phyloP scores from a whole-genome alignment of 2,797 vertebrate genomes.

The Rhinella marina region DNA sequence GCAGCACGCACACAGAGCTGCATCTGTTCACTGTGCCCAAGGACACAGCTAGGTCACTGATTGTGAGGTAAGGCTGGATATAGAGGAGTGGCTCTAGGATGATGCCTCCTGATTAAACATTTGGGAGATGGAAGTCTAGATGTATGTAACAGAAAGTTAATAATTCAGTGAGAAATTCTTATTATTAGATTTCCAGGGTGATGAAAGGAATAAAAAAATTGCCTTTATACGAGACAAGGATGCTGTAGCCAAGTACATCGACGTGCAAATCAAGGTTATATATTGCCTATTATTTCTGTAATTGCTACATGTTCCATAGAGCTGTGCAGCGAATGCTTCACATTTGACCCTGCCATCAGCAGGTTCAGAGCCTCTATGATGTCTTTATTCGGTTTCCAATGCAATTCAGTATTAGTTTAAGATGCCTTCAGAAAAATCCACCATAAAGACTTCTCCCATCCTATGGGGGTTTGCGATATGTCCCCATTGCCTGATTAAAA shows the following conservation, averaged over 20 bases:
- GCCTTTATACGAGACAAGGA: not conserved
- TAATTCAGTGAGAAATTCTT: not conserved
- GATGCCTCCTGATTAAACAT: not conserved
- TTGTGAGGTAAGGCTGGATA: conserved; percentile 24
- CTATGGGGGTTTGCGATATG: no score
- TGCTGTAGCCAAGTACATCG: not conserved
- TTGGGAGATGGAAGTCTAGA: not conserved
- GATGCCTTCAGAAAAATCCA: no score
- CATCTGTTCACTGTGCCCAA: conserved; percentile 58
- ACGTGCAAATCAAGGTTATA: not conserved
- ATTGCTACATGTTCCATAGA: not conserved
- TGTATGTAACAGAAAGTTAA: not conserved
- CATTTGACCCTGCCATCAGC: not conserved
- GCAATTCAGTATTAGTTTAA: not conserved
- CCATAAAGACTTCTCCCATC: no score
- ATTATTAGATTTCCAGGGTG: not conserved
- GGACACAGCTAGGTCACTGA: conserved; percentile 58
- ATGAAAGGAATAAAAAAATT: not conserved
- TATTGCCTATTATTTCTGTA: not conserved
- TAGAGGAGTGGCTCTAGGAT: conserved; percentile 18
- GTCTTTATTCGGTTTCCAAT: not conserved
- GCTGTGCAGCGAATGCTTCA: not conserved
- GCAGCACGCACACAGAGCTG: conserved; percentile 53
- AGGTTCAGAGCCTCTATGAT: not conserved
- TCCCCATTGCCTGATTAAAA: no score